Evolutionary conservation across 1,140 invertebrate species (phyloP).

Genomic region (Eurosta solidaginis): DNA sequence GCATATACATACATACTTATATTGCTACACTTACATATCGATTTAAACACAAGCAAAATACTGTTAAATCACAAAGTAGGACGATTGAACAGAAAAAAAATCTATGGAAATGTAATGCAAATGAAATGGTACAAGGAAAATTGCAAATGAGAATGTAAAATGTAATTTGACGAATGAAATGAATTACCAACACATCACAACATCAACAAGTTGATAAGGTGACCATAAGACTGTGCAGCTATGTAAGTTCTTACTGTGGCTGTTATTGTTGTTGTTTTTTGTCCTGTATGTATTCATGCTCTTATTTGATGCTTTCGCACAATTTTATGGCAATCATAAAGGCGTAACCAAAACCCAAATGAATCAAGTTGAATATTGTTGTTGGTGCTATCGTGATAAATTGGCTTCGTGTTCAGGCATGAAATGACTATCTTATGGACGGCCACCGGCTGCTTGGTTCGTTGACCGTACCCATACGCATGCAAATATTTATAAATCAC

Average conservation of each 20-base stretch:
- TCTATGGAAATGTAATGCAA: not conserved
- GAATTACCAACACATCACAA: not conserved
- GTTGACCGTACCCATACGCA: not conserved
- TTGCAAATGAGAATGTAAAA: constrained; percentile 23
- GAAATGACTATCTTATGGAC: not conserved
- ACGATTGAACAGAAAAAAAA: not conserved
- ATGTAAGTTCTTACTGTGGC: too few species aligned
- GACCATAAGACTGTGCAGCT: too few species aligned
- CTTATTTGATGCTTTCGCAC: not conserved
- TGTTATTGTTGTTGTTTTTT: not conserved
- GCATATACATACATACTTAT: not conserved
- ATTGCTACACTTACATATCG: too few species aligned
- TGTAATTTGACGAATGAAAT: constrained; percentile 27
- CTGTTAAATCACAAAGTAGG: not conserved
- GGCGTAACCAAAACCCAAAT: not conserved
- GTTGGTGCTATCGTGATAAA: constrained; percentile 2
- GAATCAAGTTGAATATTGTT: not conserved
- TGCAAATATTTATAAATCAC: too few species aligned
- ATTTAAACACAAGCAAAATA: not conserved
- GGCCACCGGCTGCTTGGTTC: not conserved
- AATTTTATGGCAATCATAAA: constrained; percentile 29
- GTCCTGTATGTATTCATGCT: not conserved
- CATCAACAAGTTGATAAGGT: not conserved
- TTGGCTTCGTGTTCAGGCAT: not conserved
- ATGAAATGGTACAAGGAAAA: constrained; percentile 11